These are phyloP conservation scores for Pseudochirops cupreus DNA, from an alignment of 2,797 vertebrate genomes.

Conservation along the genomic window DNA sequence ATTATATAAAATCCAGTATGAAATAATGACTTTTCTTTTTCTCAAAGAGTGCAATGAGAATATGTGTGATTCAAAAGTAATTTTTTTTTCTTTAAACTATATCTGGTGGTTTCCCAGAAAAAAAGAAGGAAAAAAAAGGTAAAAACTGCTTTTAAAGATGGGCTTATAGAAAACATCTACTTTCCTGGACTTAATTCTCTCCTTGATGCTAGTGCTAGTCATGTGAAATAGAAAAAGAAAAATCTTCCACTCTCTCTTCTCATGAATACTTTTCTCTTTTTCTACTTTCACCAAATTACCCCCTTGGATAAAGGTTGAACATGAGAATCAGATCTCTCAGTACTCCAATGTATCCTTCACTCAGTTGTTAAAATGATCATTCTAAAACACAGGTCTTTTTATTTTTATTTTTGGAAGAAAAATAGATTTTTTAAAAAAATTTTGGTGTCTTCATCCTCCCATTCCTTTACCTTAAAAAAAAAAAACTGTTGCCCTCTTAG, in stretches of 20 bases:
- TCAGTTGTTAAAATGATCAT: not conserved
- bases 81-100: not conserved
- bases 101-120: conserved; percentile 14
- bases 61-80: conserved; percentile 26
- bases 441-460: not conserved
- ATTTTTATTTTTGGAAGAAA: not conserved
- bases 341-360: not conserved
- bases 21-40: conserved; percentile 38
- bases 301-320: not conserved
- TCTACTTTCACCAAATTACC: not conserved
- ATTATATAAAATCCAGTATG: not conserved
- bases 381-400: not conserved
- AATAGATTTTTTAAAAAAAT: not conserved
- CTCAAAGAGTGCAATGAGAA: conserved; percentile 41
- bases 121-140: not conserved
- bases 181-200: not conserved
- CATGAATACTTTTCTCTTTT: rapidly evolving
- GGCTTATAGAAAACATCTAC: not conserved
- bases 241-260: rapidly evolving
- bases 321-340: not conserved
- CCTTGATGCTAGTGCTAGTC: not conserved
- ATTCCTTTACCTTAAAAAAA: not conserved
- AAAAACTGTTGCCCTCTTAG: not conserved
- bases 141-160: conserved; percentile 29
- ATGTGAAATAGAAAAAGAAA: not conserved